These are phyloP conservation scores for Agapornis roseicollis DNA, from an alignment of 2,113 vertebrate species.

Conservation along the genomic window DNA sequence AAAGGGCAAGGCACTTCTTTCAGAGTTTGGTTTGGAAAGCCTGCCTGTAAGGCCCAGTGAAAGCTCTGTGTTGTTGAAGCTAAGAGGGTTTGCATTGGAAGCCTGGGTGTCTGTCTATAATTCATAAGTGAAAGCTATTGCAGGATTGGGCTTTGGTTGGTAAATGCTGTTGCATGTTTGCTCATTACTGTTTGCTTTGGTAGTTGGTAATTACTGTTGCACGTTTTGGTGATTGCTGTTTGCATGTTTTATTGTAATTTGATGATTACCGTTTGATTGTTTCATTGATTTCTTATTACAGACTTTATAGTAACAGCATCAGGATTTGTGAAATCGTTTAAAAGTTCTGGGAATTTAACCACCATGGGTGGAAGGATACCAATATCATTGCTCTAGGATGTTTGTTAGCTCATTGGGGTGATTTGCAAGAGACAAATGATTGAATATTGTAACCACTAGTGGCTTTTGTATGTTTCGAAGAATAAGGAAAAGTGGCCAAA, in stretches of 20 bases:
- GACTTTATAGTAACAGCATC: background rate
- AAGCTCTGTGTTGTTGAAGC: background rate
- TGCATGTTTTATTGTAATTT: background rate
- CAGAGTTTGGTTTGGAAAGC: background rate
- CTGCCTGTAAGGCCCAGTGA: background rate
- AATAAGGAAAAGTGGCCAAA: background rate
- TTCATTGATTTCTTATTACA: background rate
- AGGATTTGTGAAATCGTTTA: background rate
- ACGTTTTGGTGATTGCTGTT: background rate
- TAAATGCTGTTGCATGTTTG: background rate
- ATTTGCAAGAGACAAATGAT: background rate
- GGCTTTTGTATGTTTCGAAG: background rate
- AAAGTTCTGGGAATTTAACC: background rate
- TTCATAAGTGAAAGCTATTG: background rate
- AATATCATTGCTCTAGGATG: background rate
- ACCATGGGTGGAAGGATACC: background rate
- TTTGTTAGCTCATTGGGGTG: background rate
- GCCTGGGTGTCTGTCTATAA: background rate
- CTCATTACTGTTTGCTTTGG: background rate
- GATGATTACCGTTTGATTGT: background rate
- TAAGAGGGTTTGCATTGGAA: background rate
- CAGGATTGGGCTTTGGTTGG: background rate
- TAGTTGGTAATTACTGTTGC: background rate
- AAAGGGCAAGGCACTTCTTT: background rate
- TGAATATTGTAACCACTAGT: background rate